These are phyloP conservation scores for Ceraclea dissimilis DNA, from an alignment of 2,888 invertebrate genomes.

Conservation along the genomic window DNA sequence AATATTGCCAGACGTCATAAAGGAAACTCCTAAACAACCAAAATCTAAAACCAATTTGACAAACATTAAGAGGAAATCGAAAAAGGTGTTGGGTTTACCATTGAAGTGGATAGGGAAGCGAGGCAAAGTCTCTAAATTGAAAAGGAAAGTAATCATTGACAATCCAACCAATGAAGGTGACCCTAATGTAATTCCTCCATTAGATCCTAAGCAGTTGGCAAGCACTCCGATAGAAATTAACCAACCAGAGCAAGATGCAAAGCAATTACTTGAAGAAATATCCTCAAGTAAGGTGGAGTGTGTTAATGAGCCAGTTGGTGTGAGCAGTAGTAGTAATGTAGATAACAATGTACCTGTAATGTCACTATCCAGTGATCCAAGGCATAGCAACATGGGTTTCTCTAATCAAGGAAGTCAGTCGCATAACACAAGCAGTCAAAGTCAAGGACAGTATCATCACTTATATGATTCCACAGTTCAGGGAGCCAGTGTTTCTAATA, in stretches of 20 bases:
- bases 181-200: background rate
- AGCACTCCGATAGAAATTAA: no score
- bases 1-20: background rate
- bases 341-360: background rate
- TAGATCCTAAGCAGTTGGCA: background rate
- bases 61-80: slow-evolving; percentile 7
- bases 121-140: slow-evolving; percentile 7
- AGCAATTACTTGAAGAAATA: no score
- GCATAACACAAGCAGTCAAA: background rate
- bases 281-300: no score
- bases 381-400: background rate
- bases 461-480: background rate
- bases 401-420: background rate
- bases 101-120: slow-evolving; percentile 21
- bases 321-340: no score
- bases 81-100: slow-evolving; percentile 13
- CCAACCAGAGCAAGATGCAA: no score
- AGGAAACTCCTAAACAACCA: background rate
- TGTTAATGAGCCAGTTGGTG: no score
- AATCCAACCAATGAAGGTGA: no score
- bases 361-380: background rate
- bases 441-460: background rate
- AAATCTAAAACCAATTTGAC: background rate
- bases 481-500: background rate
- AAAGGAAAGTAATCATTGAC: background rate